A percentile compares a stretch with the other conserved stretches of the same genome.
phyloP scores from a whole-genome alignment of 1,140 invertebrate species.

The Nasonia longicornis region DNA sequence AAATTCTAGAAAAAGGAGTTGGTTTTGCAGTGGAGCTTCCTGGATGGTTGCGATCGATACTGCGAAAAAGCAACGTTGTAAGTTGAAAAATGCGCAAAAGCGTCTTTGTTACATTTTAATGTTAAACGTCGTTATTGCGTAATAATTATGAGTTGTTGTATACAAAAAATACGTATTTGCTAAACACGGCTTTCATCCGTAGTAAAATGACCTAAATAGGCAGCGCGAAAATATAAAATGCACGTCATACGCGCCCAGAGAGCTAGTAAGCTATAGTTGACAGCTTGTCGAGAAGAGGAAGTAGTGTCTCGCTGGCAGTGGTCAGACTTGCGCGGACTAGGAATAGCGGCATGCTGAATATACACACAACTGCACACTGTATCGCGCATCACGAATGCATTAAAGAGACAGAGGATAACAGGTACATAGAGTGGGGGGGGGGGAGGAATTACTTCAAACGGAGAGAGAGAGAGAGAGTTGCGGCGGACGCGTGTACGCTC shows the following conservation, averaged over 20 bases:
- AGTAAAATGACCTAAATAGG: not conserved
- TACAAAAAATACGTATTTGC: too few species aligned
- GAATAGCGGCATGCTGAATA: not conserved
- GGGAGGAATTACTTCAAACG: conserved; percentile 45
- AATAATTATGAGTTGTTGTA: too few species aligned
- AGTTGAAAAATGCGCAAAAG: conserved; percentile 13
- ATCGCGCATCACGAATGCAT: not conserved
- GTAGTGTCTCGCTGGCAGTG: conserved; percentile 54
- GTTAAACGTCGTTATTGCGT: too few species aligned
- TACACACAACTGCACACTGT: not conserved
- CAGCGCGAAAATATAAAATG: not conserved
- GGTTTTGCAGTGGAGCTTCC: conserved; percentile 43
- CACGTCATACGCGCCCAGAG: not conserved
- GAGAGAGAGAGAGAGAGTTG: conserved; percentile 1
- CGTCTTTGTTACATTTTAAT: not conserved
- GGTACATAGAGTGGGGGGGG: not conserved
- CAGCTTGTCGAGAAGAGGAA: conserved; percentile 46
- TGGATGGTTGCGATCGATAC: conserved; percentile 48
- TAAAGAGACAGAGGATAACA: conserved; percentile 2
- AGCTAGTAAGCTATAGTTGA: not conserved
- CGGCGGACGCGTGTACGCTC: not conserved
- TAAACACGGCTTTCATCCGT: not conserved
- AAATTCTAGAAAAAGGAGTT: conserved; percentile 44
- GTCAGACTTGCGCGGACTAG: conserved; percentile 46
- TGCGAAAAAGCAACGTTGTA: conserved; percentile 40